Evolutionary conservation across 2,113 vertebrate genomes (phyloP), one percentile per base, ranked within the genome.

Genomic region (Crotophaga sulcirostris): DNA sequence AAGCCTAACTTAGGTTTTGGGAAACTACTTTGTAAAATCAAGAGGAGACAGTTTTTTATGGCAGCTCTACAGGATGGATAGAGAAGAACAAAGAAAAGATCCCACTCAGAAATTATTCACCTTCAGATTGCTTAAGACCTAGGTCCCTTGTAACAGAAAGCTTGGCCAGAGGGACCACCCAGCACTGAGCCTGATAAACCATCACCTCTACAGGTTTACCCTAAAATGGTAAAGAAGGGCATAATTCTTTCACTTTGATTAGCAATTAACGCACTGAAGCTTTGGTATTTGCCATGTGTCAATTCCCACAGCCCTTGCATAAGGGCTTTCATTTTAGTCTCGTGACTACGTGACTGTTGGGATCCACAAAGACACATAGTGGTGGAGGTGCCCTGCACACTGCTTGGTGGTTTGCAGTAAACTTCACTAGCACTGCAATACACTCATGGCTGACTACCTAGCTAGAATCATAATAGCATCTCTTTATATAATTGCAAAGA

Each of bases 361-460:
- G 44, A 84, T 13, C 44, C 69, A 36, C 8, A n/a, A 51, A 59
- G 49, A 44, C 29, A n/a, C 26, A 19, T 3, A 16, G 31, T 5
- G n/a, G 51, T 42, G 28, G 14, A 38, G 38, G 10, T 29, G 42
- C 5, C 44, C 66, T 66, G 47, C 12, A 15, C 6, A 0, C 36
- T 42, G 23, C 7, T 33, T n/a, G 19, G 40, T 2, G 7, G 47
- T 38, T 21, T 75, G 36, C 42, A 49, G 49, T 9, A 21, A 10
- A 4, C 8, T 56, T 67, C 6, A 12, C 25, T 10, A 58, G 52
- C 44, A n/a, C 36, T 36, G 58, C 36, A 33, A 10, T 18, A 72
- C 18, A 9, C 47, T 66, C 26, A 4, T 5, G 42, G 36, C 3
- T 84, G 24, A 55, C 36, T 20, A 8, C 0, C 0, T 11, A 40